Evolutionary conservation across 2,797 vertebrate genomes (phyloP).

Genomic region (Pygocentrus nattereri): DNA sequence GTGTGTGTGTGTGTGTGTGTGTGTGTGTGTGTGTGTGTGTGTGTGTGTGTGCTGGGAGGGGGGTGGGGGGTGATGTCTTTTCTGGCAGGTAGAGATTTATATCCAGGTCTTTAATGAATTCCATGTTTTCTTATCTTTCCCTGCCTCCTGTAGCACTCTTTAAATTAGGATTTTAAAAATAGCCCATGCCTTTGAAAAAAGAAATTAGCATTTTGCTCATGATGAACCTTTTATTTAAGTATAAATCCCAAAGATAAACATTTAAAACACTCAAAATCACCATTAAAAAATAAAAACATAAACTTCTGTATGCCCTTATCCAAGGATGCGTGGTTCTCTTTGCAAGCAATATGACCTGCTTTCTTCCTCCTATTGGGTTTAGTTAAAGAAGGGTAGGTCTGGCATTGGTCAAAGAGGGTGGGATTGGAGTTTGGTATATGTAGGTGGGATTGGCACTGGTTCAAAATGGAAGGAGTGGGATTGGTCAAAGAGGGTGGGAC

Average conservation of each 20-base stretch:
- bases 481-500: background rate
- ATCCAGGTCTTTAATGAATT: background rate
- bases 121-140: background rate
- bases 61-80: constrained; percentile 3
- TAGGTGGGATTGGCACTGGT: background rate
- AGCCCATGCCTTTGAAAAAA: background rate
- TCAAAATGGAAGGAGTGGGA: background rate
- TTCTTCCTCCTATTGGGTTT: background rate
- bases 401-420: too few species aligned
- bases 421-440: background rate
- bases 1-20: constrained; percentile 10
- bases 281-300: too few species aligned
- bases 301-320: too few species aligned
- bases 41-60: background rate
- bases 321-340: background rate
- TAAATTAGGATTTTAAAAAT: background rate
- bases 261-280: too few species aligned
- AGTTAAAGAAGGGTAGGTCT: too few species aligned
- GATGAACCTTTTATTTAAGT: too few species aligned
- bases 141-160: background rate
- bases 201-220: too few species aligned
- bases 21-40: constrained; percentile 8
- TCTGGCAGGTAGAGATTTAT: background rate
- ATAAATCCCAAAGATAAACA: too few species aligned
- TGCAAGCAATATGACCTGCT: background rate